Evolutionary conservation across 2,797 vertebrate species (phyloP).

Genomic region (Lophotriccus pileatus): DNA sequence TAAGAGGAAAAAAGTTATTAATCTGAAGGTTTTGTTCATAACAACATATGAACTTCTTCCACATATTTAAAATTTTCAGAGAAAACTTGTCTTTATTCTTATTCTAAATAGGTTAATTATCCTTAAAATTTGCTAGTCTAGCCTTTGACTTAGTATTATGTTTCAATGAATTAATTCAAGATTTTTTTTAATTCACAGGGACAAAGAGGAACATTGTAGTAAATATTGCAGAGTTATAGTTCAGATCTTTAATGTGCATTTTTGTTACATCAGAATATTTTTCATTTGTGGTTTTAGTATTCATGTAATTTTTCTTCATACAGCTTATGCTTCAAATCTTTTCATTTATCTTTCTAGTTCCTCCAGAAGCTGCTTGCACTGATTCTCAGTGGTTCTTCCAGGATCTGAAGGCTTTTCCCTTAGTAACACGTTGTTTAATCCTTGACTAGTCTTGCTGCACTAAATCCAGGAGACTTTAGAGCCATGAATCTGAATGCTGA

Average conservation of each 20-base stretch:
- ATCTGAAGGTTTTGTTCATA: not conserved
- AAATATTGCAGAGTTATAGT: not conserved
- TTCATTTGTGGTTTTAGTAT: not conserved
- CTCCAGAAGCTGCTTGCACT: not conserved
- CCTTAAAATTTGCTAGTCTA: not conserved
- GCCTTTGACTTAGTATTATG: not conserved
- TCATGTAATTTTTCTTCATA: not conserved
- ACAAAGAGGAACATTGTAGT: not conserved
- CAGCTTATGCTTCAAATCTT: not conserved
- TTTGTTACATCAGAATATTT: not conserved
- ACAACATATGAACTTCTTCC: not conserved
- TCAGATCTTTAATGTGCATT: not conserved
- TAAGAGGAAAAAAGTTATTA: not conserved
- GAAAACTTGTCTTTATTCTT: not conserved
- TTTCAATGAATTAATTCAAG: not conserved
- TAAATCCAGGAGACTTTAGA: not conserved
- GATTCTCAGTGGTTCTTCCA: not conserved
- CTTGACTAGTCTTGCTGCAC: not conserved
- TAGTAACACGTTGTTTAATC: not conserved
- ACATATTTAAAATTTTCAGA: not conserved
- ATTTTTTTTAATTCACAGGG: not conserved
- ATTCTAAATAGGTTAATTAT: not conserved
- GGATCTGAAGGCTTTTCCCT: not conserved
- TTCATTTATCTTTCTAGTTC: not conserved
- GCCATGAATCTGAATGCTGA: not conserved